Evolutionary conservation across 2,797 vertebrate genomes (phyloP), one percentile per base, ranked within the genome.

Genomic region (Trachurus trachurus): DNA sequence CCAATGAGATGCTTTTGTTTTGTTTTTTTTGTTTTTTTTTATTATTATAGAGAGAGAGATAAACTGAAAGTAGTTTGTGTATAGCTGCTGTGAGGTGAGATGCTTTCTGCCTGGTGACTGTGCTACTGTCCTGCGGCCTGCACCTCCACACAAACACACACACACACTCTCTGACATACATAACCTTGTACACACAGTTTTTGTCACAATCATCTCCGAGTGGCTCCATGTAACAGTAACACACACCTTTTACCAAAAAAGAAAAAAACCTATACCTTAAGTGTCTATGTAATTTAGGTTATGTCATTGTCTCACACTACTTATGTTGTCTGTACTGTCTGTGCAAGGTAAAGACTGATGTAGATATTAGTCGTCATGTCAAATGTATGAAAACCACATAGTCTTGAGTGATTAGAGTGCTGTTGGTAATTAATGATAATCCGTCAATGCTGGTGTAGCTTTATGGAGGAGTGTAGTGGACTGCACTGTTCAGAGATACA

Each of bases 211-310:
- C 22, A 82, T 79, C 57, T 87, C 65, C 85, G 84, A 82, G 76
- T 67, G 71, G 59, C 67, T 15, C 45, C 69, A 62, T 42, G n/a
- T 17, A 68, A 63, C 39, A 1, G 40, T 67, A 72, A 85, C 60
- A 56, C 59, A 82, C 74, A 70, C 45, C 12, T 83, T 49, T 81
- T 83, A 89, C 87, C 91, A 90, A 92, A 92, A 89, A 80, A 50
- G 6, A 34, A 34, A 37, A 37, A 37, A 8, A 37, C 34, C 0
- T 37, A 37, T 5, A 81, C 60, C 50, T 4, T 71, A 56, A 69
- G 50, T 75, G 44, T 78, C 67, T 22, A 62, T 63, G 71, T 73
- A 37, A 44, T 75, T 37, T 81, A 84, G 69, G 22, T 66, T 57
- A 44, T 80, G 54, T 80, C 54, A 60, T 12, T 72, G 71, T 84